phyloP scores from a whole-genome alignment of 2,797 vertebrate species.

The Gymnoscopelus braueri region DNA sequence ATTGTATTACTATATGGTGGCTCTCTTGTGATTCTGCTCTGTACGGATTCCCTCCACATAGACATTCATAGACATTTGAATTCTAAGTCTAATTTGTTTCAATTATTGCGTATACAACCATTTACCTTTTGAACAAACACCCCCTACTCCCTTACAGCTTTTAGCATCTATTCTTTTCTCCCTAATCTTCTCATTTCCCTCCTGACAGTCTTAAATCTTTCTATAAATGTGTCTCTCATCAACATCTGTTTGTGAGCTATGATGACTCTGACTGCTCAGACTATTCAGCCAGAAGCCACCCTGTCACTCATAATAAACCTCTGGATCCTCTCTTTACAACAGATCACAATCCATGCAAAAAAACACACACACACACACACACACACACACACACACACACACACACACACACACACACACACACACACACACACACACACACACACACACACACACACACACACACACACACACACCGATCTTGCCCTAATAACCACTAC shows the following conservation, averaged over 20 bases:
- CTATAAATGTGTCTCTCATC: constrained; percentile 26
- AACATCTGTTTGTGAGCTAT: constrained; percentile 56
- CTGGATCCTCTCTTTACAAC: constrained; percentile 68
- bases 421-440: background rate
- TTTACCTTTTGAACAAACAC: too few species aligned
- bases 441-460: background rate
- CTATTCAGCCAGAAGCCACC: constrained; percentile 50
- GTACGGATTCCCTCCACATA: too few species aligned
- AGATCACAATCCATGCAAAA: constrained; percentile 53
- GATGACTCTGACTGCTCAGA: constrained; percentile 48
- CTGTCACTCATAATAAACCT: constrained; percentile 49
- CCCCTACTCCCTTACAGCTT: background rate
- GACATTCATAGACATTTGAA: too few species aligned
- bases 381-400: background rate
- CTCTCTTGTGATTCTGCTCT: too few species aligned
- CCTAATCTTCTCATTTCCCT: constrained; percentile 10
- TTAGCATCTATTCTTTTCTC: constrained; percentile 4
- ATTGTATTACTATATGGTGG: too few species aligned
- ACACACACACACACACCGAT: background rate
- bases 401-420: background rate
- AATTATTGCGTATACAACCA: too few species aligned
- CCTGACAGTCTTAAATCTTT: constrained; percentile 38
- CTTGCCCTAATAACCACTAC: too few species aligned
- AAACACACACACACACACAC: constrained; percentile 15
- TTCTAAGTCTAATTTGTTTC: too few species aligned